Evolutionary conservation across 2,113 vertebrate genomes (phyloP).

Genomic region (Centropus bengalensis): DNA sequence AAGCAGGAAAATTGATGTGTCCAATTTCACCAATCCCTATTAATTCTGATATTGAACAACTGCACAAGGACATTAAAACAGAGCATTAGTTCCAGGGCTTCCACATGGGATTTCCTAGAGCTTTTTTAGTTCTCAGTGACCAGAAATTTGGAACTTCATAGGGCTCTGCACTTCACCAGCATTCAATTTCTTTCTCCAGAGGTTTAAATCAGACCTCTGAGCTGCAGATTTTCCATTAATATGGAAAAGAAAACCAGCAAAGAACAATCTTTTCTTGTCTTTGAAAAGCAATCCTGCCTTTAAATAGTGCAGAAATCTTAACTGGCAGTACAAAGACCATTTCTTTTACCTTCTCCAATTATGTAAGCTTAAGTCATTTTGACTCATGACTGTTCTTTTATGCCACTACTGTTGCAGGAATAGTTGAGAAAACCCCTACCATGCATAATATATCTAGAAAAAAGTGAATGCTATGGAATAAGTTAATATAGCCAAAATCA

Average conservation of each 20-base stretch:
- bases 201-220: neutral
- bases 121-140: neutral
- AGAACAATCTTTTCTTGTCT: neutral
- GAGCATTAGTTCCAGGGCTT: neutral
- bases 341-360: neutral
- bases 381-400: neutral
- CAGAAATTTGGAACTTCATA: neutral
- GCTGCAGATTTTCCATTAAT: neutral
- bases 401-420: neutral
- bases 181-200: neutral
- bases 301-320: neutral
- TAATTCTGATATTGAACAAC: neutral
- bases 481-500: neutral
- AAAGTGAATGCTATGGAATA: neutral
- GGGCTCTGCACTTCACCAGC: neutral
- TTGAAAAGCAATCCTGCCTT: neutral
- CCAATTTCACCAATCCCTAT: neutral
- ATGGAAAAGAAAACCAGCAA: neutral
- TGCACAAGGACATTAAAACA: neutral
- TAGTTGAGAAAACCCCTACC: neutral
- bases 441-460: neutral
- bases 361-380: neutral
- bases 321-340: neutral
- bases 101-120: neutral
- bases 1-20: neutral